Evolutionary conservation across 2,888 invertebrate genomes (phyloP).

Genomic region (Melanostoma scalare): DNA sequence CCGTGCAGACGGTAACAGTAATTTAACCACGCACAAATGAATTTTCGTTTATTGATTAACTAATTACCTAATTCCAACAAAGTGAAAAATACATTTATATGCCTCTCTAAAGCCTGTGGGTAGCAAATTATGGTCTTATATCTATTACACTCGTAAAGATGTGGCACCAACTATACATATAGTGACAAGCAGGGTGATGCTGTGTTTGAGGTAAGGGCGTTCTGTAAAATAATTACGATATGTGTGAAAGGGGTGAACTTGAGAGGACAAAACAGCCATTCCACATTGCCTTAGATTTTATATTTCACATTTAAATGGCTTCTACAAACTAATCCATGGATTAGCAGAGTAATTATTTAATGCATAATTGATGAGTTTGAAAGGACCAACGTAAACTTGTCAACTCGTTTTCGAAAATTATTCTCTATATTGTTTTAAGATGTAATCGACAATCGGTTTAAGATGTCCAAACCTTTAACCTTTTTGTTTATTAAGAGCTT

Average conservation of each 20-base stretch:
- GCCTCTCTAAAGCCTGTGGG: conserved; percentile 31
- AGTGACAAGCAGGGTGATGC: background rate
- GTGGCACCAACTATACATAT: background rate
- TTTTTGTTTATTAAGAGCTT: too few relatives aligned
- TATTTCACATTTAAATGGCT: conserved; percentile 34
- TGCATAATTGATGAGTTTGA: conserved; percentile 24
- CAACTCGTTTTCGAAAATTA: conserved; percentile 21
- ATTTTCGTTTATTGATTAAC: conserved; percentile 62
- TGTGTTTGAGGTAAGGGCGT: background rate
- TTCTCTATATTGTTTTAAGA: background rate
- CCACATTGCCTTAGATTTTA: background rate
- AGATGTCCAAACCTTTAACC: too few relatives aligned
- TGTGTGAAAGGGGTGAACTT: background rate
- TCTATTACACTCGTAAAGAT: conserved; percentile 27
- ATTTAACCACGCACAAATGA: conserved; percentile 29
- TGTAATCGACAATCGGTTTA: background rate
- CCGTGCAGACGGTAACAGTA: conserved; percentile 16
- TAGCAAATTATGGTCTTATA: conserved; percentile 40
- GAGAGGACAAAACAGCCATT: background rate
- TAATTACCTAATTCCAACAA: conserved; percentile 55
- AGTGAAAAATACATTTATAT: conserved; percentile 45
- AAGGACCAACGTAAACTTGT: conserved; percentile 11
- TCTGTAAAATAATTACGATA: background rate
- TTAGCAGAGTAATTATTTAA: conserved; percentile 43
- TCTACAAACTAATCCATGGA: conserved; percentile 15